A percentile compares a stretch with the other conserved stretches of the same genome.
Conservation (phyloP, 2,113 vertebrate genomes). For the Pungitius pungitius region DNA sequence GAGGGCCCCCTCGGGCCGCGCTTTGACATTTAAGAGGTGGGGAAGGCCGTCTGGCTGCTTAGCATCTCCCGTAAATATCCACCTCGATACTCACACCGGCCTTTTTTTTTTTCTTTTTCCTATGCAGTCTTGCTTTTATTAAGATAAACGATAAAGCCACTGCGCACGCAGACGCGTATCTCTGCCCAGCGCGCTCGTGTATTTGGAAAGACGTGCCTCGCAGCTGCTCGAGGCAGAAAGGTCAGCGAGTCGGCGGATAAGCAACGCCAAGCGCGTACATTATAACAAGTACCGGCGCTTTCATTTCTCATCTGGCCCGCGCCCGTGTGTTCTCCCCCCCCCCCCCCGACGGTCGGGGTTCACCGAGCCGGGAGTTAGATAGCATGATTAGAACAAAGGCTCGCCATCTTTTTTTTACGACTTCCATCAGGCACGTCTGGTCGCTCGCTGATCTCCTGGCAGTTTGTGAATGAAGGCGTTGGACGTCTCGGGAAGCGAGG, state of each 20-base stretch:
- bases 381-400: slow-evolving; percentile 57
- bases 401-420: slow-evolving; percentile 64
- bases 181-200: slow-evolving; percentile 53
- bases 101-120: slow-evolving; percentile 41
- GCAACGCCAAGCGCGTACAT: slow-evolving; percentile 60
- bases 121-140: slow-evolving; percentile 71
- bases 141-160: slow-evolving; percentile 75
- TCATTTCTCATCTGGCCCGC: slow-evolving; percentile 62
- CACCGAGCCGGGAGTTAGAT: slow-evolving; percentile 37
- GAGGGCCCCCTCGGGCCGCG: slow-evolving; percentile 57
- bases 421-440: slow-evolving; percentile 49
- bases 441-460: slow-evolving; percentile 53
- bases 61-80: slow-evolving; percentile 71
- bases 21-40: slow-evolving; percentile 77
- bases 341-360: slow-evolving; percentile 34
- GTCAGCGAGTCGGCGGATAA: slow-evolving; percentile 69
- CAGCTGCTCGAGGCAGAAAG: slow-evolving; percentile 68
- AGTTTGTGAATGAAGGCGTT: slow-evolving; percentile 42
- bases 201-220: slow-evolving; percentile 65
- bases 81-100: slow-evolving; percentile 20
- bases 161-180: slow-evolving; percentile 55
- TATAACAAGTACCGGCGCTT: slow-evolving; percentile 61
- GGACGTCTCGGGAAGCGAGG: slow-evolving; percentile 39
- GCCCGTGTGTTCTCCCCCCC: slow-evolving; percentile 42
- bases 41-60: slow-evolving; percentile 69